Base-by-base conservation (phyloP, 2,888 invertebrate species). In the Dryococelus australis region DNA sequence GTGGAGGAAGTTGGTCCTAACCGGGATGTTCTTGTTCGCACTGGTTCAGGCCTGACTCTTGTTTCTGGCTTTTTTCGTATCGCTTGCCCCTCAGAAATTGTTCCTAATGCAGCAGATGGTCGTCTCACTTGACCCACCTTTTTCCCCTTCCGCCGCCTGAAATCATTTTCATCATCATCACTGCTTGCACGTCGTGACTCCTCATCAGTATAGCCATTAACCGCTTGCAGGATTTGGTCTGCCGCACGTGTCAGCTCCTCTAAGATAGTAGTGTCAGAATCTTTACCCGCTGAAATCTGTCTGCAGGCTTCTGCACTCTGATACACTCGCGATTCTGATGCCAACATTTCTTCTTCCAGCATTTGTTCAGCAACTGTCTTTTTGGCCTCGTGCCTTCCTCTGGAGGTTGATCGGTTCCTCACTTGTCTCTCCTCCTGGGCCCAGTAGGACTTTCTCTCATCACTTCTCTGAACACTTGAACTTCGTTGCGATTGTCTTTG, bases 241-340 rank as follows among this genome's bases (percentile, higher is more conserved):
- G 94, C 94, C 86, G 94, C 94, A 90, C 93, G 93, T 24, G 94
- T 94, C 90, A 94, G 92, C 91, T 94, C 94, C 89, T 93, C 94
- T 87, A 94, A 91, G 89, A 94, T 94, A 24, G 89, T 86, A 0
- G 90, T 88, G 86, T 88, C 88, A 5, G 86, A 85, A 27, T 87
- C 87, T 24, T 43, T 87, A 43, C 86, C 78, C 10, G n/a, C 79
- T n/a, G 43, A 26, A 27, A 47, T 84, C 47, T n/a, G 43, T 26
- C 78, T 43, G 85, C 26, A 65, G 78, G 27, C 51, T 51, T 80
- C 81, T 85, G 78, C 81, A 83, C 20, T 88, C 26, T 88, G 86
- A 86, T 88, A 87, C 26, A 88, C 35, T 43, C 86, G 88, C 35
- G 80, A 87, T n/a, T 88, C 85, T 9, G 85, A 87, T 8, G 65